A percentile compares a stretch with the other conserved stretches of the same genome.
phyloP scores from a whole-genome alignment of 1,140 invertebrate genomes.

The Drosophila neocordata region DNA sequence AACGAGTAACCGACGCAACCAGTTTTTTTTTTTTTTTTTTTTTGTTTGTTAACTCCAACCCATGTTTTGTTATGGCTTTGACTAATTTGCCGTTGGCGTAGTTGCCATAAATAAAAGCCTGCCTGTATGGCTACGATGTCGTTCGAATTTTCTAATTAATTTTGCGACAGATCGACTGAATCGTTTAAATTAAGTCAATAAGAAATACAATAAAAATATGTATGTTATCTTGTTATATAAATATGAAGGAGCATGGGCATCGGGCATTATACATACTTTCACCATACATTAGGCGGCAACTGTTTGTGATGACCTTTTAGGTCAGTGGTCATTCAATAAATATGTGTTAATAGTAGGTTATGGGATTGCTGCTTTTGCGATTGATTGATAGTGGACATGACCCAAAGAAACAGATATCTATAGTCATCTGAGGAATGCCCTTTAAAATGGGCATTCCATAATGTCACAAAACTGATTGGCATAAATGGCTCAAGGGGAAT shows the following conservation, averaged over 20 bases:
- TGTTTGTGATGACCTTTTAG: constrained; percentile 19
- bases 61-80: constrained; percentile 28
- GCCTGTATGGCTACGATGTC: neutral
- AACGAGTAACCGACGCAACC: neutral
- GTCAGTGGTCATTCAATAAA: constrained; percentile 37
- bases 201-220: constrained; percentile 36
- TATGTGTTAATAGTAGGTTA: constrained; percentile 43
- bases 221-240: constrained; percentile 48
- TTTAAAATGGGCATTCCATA: constrained; percentile 34
- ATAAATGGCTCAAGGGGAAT: constrained; percentile 26
- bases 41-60: neutral
- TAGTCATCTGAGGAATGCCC: constrained; percentile 6
- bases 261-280: constrained; percentile 41
- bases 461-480: constrained; percentile 29
- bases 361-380: constrained; percentile 8
- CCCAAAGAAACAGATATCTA: constrained; percentile 10
- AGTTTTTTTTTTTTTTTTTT: constrained; percentile 5
- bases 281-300: constrained; percentile 45
- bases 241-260: constrained; percentile 19
- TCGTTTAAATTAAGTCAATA: constrained; percentile 53
- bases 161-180: constrained; percentile 41
- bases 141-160: constrained; percentile 47
- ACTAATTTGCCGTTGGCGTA: constrained; percentile 46
- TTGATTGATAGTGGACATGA: constrained; percentile 35
- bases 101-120: constrained; percentile 16